These are phyloP conservation scores for Allobates femoralis DNA, from an alignment of 2,797 vertebrate genomes.

Conservation along the genomic window DNA sequence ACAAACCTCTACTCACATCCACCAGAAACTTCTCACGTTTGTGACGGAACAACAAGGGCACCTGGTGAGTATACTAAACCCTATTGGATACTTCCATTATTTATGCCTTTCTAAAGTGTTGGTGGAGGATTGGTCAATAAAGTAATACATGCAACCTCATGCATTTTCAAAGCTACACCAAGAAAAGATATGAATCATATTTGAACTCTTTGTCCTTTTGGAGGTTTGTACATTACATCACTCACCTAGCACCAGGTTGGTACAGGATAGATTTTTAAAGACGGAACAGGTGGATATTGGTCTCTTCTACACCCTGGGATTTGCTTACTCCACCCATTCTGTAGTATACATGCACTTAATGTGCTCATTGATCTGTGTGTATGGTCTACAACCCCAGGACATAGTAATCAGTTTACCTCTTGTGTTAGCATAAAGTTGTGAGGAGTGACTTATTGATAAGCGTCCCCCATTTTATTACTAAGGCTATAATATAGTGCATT, in stretches of 20 bases:
- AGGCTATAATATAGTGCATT: too few relatives aligned
- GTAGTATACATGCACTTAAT: background rate
- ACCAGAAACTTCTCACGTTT: constrained; percentile 77
- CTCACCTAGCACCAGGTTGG: background rate
- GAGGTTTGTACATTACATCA: background rate
- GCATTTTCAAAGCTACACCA: background rate
- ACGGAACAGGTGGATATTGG: background rate
- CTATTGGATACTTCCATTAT: background rate
- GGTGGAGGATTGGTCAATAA: background rate
- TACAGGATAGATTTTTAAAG: background rate
- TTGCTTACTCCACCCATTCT: background rate
- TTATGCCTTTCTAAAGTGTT: too few relatives aligned
- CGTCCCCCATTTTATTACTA: too few relatives aligned
- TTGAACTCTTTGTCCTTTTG: background rate
- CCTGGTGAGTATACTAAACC: constrained; percentile 83
- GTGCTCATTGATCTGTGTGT: background rate
- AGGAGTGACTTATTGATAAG: background rate
- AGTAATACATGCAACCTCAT: background rate
- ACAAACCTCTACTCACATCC: constrained; percentile 79
- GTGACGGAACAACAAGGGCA: constrained; percentile 80
- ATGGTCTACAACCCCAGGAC: background rate
- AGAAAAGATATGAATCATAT: background rate
- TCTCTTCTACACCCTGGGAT: background rate
- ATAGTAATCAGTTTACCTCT: background rate
- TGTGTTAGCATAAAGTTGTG: background rate